Evolutionary conservation across 2,888 invertebrate genomes (phyloP).

Genomic region (Agrilus mali): DNA sequence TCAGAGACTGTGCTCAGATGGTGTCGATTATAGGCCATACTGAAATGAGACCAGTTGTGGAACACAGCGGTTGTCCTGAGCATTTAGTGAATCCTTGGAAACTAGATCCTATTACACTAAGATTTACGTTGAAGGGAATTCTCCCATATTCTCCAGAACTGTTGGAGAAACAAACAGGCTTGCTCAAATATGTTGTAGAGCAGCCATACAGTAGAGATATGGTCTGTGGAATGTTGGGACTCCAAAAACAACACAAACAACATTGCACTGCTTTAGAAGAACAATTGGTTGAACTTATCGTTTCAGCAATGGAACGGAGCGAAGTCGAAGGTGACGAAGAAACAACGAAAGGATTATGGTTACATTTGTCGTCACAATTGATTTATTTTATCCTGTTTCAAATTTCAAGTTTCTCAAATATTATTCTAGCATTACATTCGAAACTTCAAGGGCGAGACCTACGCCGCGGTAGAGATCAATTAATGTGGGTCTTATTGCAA

Average conservation of each 20-base stretch:
- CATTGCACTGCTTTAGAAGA: constrained; percentile 80
- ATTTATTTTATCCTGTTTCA: constrained; percentile 92
- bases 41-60: constrained; percentile 86
- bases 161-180: constrained; percentile 74
- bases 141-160: constrained; percentile 83
- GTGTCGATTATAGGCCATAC: constrained; percentile 84
- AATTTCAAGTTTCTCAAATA: constrained; percentile 85
- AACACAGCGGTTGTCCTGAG: constrained; percentile 83
- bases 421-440: constrained; percentile 79
- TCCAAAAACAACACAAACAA: constrained; percentile 71
- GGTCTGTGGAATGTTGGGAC: constrained; percentile 87
- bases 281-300: constrained; percentile 81
- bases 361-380: constrained; percentile 85
- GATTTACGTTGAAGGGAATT: constrained; percentile 58
- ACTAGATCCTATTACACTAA: constrained; percentile 68
- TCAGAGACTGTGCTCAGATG: constrained; percentile 90
- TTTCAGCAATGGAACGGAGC: constrained; percentile 84
- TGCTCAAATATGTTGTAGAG: constrained; percentile 80
- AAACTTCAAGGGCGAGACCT: constrained; percentile 51
- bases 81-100: constrained; percentile 89
- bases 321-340: constrained; percentile 50
- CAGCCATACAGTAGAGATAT: constrained; percentile 94
- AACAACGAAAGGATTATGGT: constrained; percentile 75
- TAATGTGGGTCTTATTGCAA: constrained; percentile 98
- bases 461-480: constrained; percentile 83